phyloP scores from a whole-genome alignment of 2,113 vertebrate genomes.

The Corythaixoides concolor region DNA sequence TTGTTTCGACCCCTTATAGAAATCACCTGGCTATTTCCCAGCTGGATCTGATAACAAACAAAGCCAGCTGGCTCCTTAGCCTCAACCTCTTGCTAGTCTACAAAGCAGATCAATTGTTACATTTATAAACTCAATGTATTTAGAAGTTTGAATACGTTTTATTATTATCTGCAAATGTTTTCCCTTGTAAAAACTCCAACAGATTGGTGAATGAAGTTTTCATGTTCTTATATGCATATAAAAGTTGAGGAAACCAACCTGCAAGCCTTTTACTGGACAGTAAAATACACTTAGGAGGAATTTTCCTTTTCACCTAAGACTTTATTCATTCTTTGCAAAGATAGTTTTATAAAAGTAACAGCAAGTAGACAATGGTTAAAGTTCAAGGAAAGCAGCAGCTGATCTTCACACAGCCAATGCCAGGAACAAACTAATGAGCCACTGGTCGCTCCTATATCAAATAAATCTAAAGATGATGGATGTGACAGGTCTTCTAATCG shows the following conservation, averaged over 20 bases:
- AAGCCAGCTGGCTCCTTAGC: neutral
- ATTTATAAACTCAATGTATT: neutral
- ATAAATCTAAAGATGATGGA: neutral
- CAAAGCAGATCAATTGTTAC: neutral
- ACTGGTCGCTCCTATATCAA: neutral
- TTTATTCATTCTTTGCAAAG: neutral
- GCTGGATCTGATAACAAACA: neutral
- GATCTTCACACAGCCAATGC: neutral
- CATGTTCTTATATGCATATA: neutral
- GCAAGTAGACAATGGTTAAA: neutral
- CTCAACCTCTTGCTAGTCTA: neutral
- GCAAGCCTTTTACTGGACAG: neutral
- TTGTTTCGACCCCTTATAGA: neutral
- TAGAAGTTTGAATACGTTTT: neutral
- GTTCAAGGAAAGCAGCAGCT: neutral
- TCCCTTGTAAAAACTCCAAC: neutral
- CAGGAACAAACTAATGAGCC: neutral
- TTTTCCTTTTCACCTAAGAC: neutral
- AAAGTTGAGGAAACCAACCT: neutral
- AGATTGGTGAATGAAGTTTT: neutral
- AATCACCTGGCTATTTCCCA: neutral
- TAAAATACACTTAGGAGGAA: neutral
- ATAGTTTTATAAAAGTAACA: neutral
- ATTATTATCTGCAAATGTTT: neutral
- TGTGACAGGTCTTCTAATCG: neutral